These are phyloP conservation scores for Agonopterix arenella DNA, from an alignment of 2,888 invertebrate genomes.

Conservation along the genomic window DNA sequence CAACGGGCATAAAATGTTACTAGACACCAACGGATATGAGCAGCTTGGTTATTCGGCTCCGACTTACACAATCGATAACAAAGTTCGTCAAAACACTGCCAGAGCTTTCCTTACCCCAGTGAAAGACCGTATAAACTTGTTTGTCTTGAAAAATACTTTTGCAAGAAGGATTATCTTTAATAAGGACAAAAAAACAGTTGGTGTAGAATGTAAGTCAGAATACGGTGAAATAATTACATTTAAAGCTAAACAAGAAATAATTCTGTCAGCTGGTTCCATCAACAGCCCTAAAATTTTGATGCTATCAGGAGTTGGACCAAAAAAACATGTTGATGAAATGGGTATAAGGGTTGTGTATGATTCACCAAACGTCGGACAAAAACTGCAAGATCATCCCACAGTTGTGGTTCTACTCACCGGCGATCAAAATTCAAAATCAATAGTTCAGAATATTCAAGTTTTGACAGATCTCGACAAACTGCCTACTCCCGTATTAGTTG, in stretches of 20 bases:
- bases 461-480: slow-evolving; percentile 27
- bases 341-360: slow-evolving; percentile 27
- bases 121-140: slow-evolving; percentile 25
- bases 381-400: slow-evolving; percentile 41
- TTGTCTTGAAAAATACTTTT: slow-evolving; percentile 27
- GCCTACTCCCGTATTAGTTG: slow-evolving; percentile 31
- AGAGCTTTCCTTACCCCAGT: slow-evolving; percentile 25
- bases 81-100: slow-evolving; percentile 28
- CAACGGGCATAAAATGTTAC: slow-evolving; percentile 25
- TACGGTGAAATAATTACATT: slow-evolving; percentile 13
- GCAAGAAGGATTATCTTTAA: slow-evolving; percentile 28
- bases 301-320: slow-evolving; percentile 44
- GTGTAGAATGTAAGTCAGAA: slow-evolving; percentile 24
- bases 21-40: slow-evolving; percentile 25
- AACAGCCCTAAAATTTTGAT: slow-evolving; percentile 42
- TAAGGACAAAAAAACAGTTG: slow-evolving; percentile 21
- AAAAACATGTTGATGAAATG: slow-evolving; percentile 24
- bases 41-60: slow-evolving; percentile 27
- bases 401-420: slow-evolving; percentile 30
- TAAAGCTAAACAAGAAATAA: slow-evolving; percentile 28
- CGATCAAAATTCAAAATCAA: slow-evolving; percentile 15
- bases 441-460: slow-evolving; percentile 17
- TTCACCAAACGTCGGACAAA: slow-evolving; percentile 35
- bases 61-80: slow-evolving; percentile 19
- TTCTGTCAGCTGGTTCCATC: slow-evolving; percentile 37